Percentiles rank a stretch among this genome's conserved stretches.
phyloP scores from a whole-genome alignment of 2,888 invertebrate genomes.

The Dasysyrphus tricinctus region DNA sequence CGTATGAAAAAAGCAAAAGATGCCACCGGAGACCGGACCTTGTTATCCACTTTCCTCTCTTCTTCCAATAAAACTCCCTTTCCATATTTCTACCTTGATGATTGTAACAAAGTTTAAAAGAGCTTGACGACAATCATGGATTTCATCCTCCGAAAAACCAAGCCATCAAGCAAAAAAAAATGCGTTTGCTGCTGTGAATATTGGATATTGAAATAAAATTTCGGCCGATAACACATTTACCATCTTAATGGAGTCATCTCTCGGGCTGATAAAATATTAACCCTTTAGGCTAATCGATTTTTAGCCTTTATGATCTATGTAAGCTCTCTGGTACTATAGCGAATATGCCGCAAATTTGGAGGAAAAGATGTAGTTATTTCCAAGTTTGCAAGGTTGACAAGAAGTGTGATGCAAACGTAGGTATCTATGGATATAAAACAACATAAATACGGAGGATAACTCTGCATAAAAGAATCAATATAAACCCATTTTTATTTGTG shows the following conservation, averaged over 20 bases:
- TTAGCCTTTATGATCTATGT: neutral
- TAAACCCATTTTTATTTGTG: constrained; percentile 7
- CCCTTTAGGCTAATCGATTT: constrained; percentile 43
- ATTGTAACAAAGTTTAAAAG: constrained; percentile 10
- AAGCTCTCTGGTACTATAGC: neutral
- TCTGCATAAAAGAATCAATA: constrained; percentile 9
- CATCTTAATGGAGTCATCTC: constrained; percentile 57
- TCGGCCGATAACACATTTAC: constrained; percentile 54
- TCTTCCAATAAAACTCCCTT: neutral
- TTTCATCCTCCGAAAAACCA: neutral
- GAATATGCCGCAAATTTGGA: constrained; percentile 9
- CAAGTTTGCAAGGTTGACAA: neutral
- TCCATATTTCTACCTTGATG: constrained; percentile 2
- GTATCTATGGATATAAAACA: neutral
- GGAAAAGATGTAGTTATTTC: neutral
- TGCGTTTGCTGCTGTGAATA: constrained; percentile 11
- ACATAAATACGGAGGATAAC: neutral
- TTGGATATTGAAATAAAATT: constrained; percentile 52
- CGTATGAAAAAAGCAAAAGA: neutral
- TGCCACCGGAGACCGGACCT: neutral
- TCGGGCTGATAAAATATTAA: constrained; percentile 33
- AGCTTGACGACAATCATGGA: neutral
- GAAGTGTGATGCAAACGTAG: neutral
- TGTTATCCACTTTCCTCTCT: neutral
- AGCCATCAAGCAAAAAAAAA: neutral